phyloP scores from a whole-genome alignment of 2,797 vertebrate genomes.

The Mormyrops attenuatus region DNA sequence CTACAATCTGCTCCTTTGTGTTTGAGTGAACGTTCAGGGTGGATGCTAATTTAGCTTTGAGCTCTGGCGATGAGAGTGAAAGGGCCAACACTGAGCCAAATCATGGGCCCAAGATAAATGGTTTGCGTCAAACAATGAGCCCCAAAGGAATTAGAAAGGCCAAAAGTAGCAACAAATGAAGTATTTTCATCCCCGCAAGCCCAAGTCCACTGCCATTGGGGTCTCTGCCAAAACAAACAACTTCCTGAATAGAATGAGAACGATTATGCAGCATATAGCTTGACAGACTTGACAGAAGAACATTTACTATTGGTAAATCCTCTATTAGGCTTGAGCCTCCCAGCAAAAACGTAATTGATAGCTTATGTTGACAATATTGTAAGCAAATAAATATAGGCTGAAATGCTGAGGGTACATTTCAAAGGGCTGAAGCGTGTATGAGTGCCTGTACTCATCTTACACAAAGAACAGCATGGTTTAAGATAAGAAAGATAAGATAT shows the following conservation, averaged over 20 bases:
- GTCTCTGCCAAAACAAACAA: constrained; percentile 38
- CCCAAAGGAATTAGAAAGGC: constrained; percentile 33
- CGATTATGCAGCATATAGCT: constrained; percentile 34
- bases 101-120: constrained; percentile 29
- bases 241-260: constrained; percentile 28
- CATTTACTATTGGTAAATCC: constrained; percentile 37
- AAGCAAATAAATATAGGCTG: constrained; percentile 22
- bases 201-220: constrained; percentile 5
- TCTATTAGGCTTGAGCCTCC: background rate
- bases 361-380: constrained; percentile 25
- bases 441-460: background rate
- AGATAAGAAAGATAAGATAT: background rate
- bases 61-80: background rate
- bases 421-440: background rate
- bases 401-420: background rate
- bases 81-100: constrained; percentile 6
- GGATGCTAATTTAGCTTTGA: background rate
- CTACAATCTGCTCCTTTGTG: background rate
- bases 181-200: constrained; percentile 30
- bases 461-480: background rate
- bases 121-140: constrained; percentile 43
- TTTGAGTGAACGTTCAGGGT: background rate
- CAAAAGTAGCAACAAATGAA: constrained; percentile 34
- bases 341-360: background rate
- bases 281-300: constrained; percentile 23